Evolutionary conservation across 2,888 invertebrate species (phyloP).

Genomic region (Capitulum mitella): DNA sequence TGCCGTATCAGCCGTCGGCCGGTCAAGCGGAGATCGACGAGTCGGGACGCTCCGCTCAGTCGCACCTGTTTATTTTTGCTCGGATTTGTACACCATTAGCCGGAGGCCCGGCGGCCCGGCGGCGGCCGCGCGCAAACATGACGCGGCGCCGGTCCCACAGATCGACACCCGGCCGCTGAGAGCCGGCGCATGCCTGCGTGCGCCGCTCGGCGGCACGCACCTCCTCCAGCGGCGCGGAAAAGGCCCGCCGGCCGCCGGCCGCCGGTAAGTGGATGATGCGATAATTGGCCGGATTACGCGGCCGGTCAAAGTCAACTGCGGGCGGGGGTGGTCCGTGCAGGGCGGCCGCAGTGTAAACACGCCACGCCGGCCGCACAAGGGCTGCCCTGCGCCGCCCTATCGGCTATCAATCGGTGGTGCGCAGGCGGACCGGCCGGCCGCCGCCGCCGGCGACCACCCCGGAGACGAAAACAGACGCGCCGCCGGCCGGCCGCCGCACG

Average conservation of each 20-base stretch:
- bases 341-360: neutral
- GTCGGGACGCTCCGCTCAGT: neutral
- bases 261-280: neutral
- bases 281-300: slow-evolving; percentile 6
- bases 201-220: neutral
- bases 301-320: neutral
- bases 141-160: neutral
- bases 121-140: neutral
- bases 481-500: too few species aligned
- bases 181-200: neutral
- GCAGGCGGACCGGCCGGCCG: too few species aligned
- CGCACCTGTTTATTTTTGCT: neutral
- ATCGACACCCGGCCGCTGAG: neutral
- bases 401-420: neutral
- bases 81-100: neutral
- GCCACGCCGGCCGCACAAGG: neutral
- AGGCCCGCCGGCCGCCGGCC: neutral
- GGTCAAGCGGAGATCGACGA: too few species aligned
- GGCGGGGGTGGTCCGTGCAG: neutral
- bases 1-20: too few species aligned
- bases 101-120: neutral
- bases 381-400: neutral
- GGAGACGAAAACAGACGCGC: neutral
- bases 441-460: neutral
- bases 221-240: neutral